phyloP scores from a whole-genome alignment of 2,888 invertebrate species.

The Rhodophaea formosa region DNA sequence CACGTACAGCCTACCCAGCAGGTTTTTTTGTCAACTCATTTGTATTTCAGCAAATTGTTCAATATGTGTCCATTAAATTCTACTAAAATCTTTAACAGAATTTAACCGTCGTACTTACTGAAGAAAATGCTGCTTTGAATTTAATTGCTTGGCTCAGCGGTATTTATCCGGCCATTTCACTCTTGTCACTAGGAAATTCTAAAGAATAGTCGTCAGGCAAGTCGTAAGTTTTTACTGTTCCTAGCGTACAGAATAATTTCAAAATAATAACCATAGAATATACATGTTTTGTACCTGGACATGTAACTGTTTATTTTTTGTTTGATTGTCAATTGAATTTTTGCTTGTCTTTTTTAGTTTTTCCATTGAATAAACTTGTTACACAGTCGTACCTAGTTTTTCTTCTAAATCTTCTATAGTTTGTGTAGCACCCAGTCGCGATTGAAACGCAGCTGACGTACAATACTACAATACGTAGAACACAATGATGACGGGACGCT shows the following conservation, averaged over 20 bases:
- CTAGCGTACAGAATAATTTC: too few species aligned
- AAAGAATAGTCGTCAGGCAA: conserved; percentile 29
- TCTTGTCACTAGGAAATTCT: neutral
- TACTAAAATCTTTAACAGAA: neutral
- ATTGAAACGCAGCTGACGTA: conserved; percentile 49
- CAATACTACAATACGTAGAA: conserved; percentile 42
- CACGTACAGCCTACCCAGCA: too few species aligned
- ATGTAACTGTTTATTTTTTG: too few species aligned
- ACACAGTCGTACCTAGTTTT: neutral
- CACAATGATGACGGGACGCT: conserved; percentile 50
- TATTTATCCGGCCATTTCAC: neutral
- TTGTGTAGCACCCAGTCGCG: conserved; percentile 24
- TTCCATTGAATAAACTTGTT: too few species aligned
- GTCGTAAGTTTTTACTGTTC: conserved; percentile 47
- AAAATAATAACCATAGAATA: too few species aligned
- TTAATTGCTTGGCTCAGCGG: neutral
- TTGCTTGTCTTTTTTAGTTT: too few species aligned
- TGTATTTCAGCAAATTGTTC: too few species aligned
- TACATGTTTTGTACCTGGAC: too few species aligned
- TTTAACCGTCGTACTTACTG: neutral
- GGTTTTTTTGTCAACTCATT: too few species aligned
- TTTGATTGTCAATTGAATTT: too few species aligned
- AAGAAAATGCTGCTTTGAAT: neutral
- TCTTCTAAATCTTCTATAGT: neutral
- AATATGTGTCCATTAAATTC: neutral